A percentile compares a stretch with the other conserved stretches of the same genome.
Conservation (phyloP, 1,140 invertebrate species). For the Conus betulinus region DNA sequence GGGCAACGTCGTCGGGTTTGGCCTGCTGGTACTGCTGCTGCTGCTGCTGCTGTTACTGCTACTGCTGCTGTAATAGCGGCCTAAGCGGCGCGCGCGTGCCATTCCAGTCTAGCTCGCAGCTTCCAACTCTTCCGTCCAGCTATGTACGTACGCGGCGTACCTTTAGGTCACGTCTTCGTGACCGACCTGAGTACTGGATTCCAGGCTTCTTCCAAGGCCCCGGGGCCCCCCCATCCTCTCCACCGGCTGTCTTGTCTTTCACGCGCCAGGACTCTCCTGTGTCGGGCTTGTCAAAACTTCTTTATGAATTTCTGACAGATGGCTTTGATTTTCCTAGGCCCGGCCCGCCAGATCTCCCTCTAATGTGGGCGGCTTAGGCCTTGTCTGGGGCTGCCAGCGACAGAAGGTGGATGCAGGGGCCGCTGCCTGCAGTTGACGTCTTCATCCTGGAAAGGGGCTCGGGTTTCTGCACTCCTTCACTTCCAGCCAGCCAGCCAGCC, state of each 20-base stretch:
- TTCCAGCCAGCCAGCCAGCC: background rate
- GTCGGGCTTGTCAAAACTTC: slow-evolving; percentile 29
- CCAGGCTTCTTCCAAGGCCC: background rate
- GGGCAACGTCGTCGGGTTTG: background rate
- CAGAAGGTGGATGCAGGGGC: background rate
- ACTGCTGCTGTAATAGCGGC: background rate
- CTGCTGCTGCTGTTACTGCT: background rate
- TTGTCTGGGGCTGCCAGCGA: background rate
- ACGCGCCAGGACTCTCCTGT: slow-evolving; percentile 6
- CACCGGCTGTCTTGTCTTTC: background rate
- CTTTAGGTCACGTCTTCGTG: background rate
- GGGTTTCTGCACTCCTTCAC: slow-evolving; percentile 26
- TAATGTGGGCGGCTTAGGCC: slow-evolving; percentile 21
- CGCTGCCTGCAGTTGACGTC: slow-evolving; percentile 5
- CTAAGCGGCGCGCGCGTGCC: background rate
- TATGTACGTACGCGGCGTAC: background rate
- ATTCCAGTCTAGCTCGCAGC: background rate
- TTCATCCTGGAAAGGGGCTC: slow-evolving; percentile 12
- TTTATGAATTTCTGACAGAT: slow-evolving; percentile 27
- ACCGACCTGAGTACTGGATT: background rate
- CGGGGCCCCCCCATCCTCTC: background rate
- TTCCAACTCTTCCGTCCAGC: background rate
- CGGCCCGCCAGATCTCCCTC: background rate
- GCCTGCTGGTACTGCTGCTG: background rate
- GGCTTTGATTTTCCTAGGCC: background rate